Percentiles rank a stretch among this genome's conserved stretches.
These are phyloP conservation scores for Myioborus miniatus DNA, from an alignment of 2,797 vertebrate species.

Conservation along the genomic window DNA sequence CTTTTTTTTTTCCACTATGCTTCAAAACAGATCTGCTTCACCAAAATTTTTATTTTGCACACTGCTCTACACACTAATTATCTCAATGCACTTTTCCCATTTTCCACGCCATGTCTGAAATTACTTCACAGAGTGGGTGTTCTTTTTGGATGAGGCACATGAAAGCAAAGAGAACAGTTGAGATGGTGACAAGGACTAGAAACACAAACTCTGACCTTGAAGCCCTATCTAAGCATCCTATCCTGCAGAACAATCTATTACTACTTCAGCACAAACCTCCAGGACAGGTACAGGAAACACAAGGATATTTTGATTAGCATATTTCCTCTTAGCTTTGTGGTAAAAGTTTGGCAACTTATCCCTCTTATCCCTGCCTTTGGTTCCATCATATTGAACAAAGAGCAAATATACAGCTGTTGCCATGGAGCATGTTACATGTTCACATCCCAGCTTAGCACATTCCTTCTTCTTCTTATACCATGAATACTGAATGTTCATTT, in stretches of 20 bases:
- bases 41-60: not conserved
- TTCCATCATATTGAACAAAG: not conserved
- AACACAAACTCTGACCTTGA: not conserved
- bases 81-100: not conserved
- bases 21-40: not conserved
- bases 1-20: not conserved
- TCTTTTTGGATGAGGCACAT: not conserved
- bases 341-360: not conserved
- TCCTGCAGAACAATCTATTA: not conserved
- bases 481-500: not conserved
- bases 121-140: not conserved
- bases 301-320: not conserved
- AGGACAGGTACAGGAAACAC: not conserved
- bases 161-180: not conserved
- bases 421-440: not conserved
- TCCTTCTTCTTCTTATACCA: not conserved
- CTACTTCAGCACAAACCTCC: not conserved
- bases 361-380: not conserved
- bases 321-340: not conserved
- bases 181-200: not conserved
- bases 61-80: not conserved
- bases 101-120: not conserved
- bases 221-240: not conserved
- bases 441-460: not conserved
- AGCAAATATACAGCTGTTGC: not conserved